Conservation (phyloP, 2,113 vertebrate genomes). For the Entomyzon cyanotis region DNA sequence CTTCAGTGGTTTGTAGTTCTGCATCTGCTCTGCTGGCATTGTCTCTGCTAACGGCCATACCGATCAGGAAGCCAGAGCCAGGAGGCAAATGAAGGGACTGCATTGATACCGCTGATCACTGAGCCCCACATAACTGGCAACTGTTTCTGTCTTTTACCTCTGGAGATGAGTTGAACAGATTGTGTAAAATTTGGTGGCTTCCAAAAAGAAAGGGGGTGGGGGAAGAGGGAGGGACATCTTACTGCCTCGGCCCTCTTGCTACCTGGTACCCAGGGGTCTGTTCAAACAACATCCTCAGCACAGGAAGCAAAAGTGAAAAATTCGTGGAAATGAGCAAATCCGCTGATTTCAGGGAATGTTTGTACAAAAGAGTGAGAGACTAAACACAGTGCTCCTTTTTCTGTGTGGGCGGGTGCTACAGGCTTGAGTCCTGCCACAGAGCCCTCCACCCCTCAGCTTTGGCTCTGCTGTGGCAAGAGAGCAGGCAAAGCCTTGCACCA, state of each 20-base stretch:
- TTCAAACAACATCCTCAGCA: background rate
- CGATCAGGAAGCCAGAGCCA: slow-evolving; percentile 50
- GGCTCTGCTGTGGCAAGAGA: background rate
- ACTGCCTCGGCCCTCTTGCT: background rate
- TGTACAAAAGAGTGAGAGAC: background rate
- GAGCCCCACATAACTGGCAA: slow-evolving; percentile 27
- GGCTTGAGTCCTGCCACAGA: background rate
- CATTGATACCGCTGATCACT: slow-evolving; percentile 10
- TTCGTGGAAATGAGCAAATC: background rate
- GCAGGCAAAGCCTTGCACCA: background rate
- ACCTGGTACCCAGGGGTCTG: slow-evolving; percentile 13
- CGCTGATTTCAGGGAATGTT: background rate
- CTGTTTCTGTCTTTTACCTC: slow-evolving; percentile 43
- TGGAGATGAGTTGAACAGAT: slow-evolving; percentile 50
- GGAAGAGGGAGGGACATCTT: background rate
- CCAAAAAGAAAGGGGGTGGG: background rate
- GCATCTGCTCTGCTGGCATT: slow-evolving; percentile 70
- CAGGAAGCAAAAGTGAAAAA: slow-evolving; percentile 41
- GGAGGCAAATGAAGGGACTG: slow-evolving; percentile 53
- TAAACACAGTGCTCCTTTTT: background rate
- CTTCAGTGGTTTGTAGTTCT: slow-evolving; percentile 64
- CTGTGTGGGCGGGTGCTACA: background rate
- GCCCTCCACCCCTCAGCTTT: background rate
- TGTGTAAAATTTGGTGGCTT: slow-evolving; percentile 51
- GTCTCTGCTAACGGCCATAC: slow-evolving; percentile 53